Conservation (phyloP, 2,113 vertebrate genomes). For the Typhlomys cinereus region DNA sequence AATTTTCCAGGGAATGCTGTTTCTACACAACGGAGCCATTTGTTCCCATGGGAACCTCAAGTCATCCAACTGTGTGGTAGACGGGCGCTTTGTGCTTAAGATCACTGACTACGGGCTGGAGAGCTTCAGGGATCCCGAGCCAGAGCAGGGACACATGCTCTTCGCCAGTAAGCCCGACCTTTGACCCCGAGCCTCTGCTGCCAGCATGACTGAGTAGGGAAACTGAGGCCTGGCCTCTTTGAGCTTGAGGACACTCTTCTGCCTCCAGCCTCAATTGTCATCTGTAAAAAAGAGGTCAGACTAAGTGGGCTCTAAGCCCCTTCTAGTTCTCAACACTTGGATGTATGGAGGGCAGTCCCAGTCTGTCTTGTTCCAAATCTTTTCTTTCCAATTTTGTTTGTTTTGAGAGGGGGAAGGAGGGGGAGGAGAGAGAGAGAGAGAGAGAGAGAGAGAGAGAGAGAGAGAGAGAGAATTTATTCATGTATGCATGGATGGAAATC, state of each 20-base stretch:
- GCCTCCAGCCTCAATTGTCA: not conserved
- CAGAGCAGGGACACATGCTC: conserved; percentile 87
- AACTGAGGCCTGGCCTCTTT: not conserved
- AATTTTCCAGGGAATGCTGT: conserved; percentile 91
- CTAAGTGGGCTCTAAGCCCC: not conserved
- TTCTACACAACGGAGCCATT: conserved; percentile 93
- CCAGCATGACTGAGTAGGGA: not conserved
- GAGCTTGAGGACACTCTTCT: not conserved
- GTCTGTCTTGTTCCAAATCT: not conserved
- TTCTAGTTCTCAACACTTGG: not conserved
- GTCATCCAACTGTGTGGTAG: conserved; percentile 96
- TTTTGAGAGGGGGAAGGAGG: no score
- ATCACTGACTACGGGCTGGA: conserved; percentile 94
- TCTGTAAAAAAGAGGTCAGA: not conserved
- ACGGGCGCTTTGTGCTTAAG: conserved; percentile 96
- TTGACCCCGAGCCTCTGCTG: not conserved
- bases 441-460: no score
- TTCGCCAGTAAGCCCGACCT: conserved; percentile 90
- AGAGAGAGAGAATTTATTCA: no score
- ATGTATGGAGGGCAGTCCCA: not conserved
- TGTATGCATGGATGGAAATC: no score
- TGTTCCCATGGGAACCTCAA: conserved; percentile 94
- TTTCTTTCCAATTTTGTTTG: not conserved
- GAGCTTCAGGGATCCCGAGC: conserved; percentile 84
- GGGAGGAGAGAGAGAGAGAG: no score